These are phyloP conservation scores for Psittacula echo DNA, from an alignment of 2,797 vertebrate genomes.

Conservation along the genomic window DNA sequence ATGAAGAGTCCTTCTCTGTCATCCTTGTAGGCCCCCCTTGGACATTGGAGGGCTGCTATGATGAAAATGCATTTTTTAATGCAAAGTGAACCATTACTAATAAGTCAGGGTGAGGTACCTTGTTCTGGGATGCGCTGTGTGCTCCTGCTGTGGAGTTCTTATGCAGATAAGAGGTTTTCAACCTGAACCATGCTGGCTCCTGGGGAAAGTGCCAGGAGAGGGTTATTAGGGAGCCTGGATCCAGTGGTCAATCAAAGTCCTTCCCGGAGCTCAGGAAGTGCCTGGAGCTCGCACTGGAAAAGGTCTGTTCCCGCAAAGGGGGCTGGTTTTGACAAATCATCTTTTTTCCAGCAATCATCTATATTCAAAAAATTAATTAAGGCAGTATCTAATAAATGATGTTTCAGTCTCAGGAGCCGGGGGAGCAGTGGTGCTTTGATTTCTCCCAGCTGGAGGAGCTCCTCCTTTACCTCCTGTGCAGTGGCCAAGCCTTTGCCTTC, in stretches of 20 bases:
- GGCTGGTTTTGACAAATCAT: not conserved
- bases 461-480: not conserved
- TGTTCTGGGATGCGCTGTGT: rapidly evolving
- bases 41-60: not conserved
- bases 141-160: not conserved
- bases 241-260: not conserved
- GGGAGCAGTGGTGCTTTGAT: not conserved
- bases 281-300: not conserved
- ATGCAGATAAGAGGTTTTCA: not conserved
- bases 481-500: not conserved
- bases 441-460: not conserved
- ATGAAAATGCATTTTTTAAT: not conserved
- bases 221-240: not conserved
- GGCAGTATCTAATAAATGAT: not conserved
- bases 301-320: not conserved
- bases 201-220: not conserved
- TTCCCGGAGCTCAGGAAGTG: not conserved
- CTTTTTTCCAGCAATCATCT: constrained; percentile 30
- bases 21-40: not conserved
- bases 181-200: rapidly evolving
- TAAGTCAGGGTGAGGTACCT: not conserved
- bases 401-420: not conserved
- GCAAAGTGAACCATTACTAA: rapidly evolving
- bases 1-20: not conserved
- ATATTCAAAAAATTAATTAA: constrained; percentile 23